Evolutionary conservation across 2,888 invertebrate genomes (phyloP), one percentile per base, ranked within the genome.

Genomic region (Ochropleura plecta): DNA sequence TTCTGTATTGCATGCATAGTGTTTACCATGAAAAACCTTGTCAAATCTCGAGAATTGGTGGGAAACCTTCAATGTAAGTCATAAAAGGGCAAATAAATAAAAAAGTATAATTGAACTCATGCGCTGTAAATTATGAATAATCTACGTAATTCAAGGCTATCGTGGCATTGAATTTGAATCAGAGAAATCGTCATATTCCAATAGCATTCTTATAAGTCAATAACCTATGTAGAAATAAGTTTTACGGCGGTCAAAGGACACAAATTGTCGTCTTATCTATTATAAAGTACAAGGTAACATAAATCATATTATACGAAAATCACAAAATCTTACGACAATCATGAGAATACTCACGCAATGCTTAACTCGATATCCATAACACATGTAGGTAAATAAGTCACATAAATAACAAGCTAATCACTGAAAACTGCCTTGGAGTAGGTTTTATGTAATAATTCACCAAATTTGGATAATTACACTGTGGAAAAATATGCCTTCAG

Each of bases 371-470:
- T 84, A 86, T 84, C 88, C 93, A 93, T 92, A 69, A 85, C 88
- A 87, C 82, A 49, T 77, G 78, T 78, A 75, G 69, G 66, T 78
- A 69, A 71, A 84, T 71, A 72, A 84, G 81, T 78, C 87, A 87
- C 83, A 82, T 77, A 69, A 81, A 78, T 83, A 84, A 81, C 86
- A 81, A 83, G 66, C 72, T 76, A 73, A 76, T 77, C 88, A 91
- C 87, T 89, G 73, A 86, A 84, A 88, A 83, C 78, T 76, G 65
- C 78, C 78, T 89, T 76, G 65, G 75, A 79, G 81, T 82, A 91
- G 72, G 91, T 93, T 96, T 96, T 95, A 95, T 96, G 94, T 95
- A 96, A 95, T 95, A 95, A 93, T 95, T 95, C 91, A 89, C 88
- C 88, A 88, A 93, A 91, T 93, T 93, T 90, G 85, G 86, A 82